These are phyloP conservation scores for Diorhabda elongata DNA, from an alignment of 1,140 invertebrate species.

Conservation along the genomic window DNA sequence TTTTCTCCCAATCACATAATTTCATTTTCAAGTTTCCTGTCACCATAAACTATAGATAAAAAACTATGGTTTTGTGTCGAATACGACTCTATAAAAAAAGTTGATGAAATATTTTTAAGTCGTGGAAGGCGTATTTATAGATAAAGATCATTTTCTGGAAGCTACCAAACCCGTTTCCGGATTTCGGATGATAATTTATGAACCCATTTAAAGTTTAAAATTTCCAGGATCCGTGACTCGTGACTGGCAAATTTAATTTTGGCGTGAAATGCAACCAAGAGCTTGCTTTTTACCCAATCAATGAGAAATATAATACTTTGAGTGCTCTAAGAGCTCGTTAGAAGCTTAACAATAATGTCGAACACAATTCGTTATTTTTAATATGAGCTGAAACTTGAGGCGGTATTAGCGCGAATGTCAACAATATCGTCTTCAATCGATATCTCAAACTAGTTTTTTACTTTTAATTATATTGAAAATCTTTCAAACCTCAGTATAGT, in stretches of 20 bases:
- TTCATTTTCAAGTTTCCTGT: no score
- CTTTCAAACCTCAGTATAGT: no score
- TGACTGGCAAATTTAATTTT: slow-evolving; percentile 2
- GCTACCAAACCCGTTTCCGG: background rate
- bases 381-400: no score
- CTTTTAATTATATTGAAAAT: no score
- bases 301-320: slow-evolving; percentile 3
- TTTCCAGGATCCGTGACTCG: background rate
- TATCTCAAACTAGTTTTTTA: no score
- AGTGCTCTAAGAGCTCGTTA: background rate
- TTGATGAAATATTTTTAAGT: background rate
- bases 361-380: background rate
- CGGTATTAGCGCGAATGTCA: no score
- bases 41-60: no score
- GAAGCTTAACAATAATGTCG: background rate
- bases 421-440: no score
- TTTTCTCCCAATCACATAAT: no score
- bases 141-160: background rate
- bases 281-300: slow-evolving; percentile 2
- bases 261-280: background rate
- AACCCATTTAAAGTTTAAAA: background rate
- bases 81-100: no score
- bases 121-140: background rate
- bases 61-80: no score
- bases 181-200: slow-evolving; percentile 1